phyloP scores from a whole-genome alignment of 2,888 invertebrate genomes.

The Oscheius myriophilus region DNA sequence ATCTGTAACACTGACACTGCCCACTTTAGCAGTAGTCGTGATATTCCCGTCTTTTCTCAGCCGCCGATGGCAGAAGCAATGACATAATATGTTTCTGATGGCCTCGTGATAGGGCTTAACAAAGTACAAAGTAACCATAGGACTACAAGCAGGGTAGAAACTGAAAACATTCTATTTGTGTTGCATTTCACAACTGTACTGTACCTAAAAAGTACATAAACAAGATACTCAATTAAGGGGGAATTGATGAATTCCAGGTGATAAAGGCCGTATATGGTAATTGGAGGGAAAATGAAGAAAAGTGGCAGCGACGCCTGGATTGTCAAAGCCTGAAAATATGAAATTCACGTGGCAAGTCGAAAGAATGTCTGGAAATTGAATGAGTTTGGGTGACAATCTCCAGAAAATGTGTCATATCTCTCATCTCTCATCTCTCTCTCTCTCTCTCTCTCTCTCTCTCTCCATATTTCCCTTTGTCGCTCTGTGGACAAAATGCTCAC shows the following conservation, averaged over 20 bases:
- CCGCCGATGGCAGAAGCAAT: not conserved
- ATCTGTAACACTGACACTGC: no score
- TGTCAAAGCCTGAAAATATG: slow-evolving; percentile 45
- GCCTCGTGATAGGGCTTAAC: slow-evolving; percentile 51
- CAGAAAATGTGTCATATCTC: no score
- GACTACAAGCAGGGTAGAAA: slow-evolving; percentile 46
- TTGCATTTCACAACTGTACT: not conserved
- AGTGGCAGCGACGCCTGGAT: slow-evolving; percentile 58
- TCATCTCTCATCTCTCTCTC: no score
- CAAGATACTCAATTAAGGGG: slow-evolving; percentile 49
- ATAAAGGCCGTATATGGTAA: slow-evolving; percentile 53
- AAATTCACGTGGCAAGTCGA: not conserved
- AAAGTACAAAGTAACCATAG: slow-evolving; percentile 50
- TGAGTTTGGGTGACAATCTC: no score
- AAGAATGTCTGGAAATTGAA: no score
- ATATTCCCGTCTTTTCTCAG: not conserved
- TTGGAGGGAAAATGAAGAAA: slow-evolving; percentile 57
- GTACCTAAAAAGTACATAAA: slow-evolving; percentile 56
- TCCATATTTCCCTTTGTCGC: no score
- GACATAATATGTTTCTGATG: slow-evolving; percentile 35
- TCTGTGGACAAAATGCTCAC: no score
- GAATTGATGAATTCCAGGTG: slow-evolving; percentile 54
- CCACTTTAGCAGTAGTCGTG: not conserved
- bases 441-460: no score
- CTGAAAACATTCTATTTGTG: slow-evolving; percentile 29